phyloP scores from a whole-genome alignment of 2,113 vertebrate species.

The Campylorhamphus procurvoides region DNA sequence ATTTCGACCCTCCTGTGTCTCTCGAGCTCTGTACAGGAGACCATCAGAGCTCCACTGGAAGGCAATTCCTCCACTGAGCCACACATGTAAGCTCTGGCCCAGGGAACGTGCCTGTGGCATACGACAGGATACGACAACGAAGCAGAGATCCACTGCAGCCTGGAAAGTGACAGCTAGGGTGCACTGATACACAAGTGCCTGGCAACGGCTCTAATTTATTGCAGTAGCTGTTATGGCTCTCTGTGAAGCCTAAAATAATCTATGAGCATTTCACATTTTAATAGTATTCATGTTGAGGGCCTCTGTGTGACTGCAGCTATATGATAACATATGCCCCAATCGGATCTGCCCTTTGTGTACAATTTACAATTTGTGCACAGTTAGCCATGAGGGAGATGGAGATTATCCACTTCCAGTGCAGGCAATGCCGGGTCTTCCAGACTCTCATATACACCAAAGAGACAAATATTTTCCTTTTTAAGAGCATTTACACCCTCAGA shows the following conservation, averaged over 20 bases:
- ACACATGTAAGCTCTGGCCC: rapidly evolving
- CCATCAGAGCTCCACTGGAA: rapidly evolving
- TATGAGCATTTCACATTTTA: slow-evolving; percentile 50
- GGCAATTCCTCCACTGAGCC: background rate
- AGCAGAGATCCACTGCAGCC: slow-evolving; percentile 17
- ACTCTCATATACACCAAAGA: background rate
- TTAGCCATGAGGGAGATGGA: slow-evolving; percentile 46
- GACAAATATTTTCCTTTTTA: background rate
- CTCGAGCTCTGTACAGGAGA: background rate
- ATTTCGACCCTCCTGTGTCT: background rate
- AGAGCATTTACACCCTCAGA: background rate
- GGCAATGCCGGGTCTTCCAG: background rate
- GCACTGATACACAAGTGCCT: slow-evolving; percentile 58
- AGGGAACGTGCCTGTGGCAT: background rate
- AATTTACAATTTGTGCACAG: slow-evolving; percentile 39
- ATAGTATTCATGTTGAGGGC: slow-evolving; percentile 48
- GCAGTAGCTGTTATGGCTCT: slow-evolving; percentile 25
- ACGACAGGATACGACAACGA: rapidly evolving
- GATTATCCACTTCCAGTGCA: slow-evolving; percentile 23
- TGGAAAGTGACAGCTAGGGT: slow-evolving; percentile 49
- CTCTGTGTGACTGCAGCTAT: slow-evolving; percentile 55
- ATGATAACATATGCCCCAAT: slow-evolving; percentile 43
- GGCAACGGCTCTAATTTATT: slow-evolving; percentile 55
- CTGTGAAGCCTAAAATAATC: slow-evolving; percentile 65
- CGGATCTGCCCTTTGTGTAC: slow-evolving; percentile 46